Percentiles rank a stretch among this genome's conserved stretches.
phyloP scores from a whole-genome alignment of 2,113 vertebrate species.

The Mesembrinibis cayennensis region DNA sequence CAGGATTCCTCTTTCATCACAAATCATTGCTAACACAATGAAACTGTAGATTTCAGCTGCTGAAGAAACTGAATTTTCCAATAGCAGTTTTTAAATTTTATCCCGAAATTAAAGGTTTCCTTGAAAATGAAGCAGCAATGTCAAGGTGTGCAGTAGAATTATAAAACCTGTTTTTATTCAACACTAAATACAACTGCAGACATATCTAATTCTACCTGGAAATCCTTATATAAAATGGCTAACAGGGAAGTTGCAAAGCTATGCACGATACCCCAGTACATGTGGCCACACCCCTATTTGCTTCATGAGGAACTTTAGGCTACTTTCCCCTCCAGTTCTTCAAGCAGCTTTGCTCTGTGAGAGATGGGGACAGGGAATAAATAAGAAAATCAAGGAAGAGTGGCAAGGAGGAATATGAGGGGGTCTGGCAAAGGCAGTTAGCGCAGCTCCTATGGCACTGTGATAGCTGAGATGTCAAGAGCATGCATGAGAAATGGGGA shows the following conservation, averaged over 20 bases:
- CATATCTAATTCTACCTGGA: not conserved
- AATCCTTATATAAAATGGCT: not conserved
- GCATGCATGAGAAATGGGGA: not conserved
- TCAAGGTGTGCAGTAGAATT: not conserved
- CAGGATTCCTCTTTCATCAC: not conserved
- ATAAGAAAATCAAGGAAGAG: not conserved
- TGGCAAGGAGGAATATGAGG: not conserved
- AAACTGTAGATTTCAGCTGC: not conserved
- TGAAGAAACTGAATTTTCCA: not conserved
- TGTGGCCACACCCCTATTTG: not conserved
- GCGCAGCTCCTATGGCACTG: not conserved
- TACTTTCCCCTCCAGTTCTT: not conserved
- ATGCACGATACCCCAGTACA: not conserved
- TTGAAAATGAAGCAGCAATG: not conserved
- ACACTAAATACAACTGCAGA: not conserved
- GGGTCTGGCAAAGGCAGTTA: not conserved
- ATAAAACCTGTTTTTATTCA: not conserved
- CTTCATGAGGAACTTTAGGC: not conserved
- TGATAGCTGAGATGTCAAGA: not conserved
- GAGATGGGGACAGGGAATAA: not conserved
- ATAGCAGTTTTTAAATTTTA: not conserved
- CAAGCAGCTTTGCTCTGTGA: not conserved
- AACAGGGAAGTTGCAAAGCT: not conserved
- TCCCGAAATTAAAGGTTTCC: not conserved
- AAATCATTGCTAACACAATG: not conserved